These are phyloP conservation scores for Netelia virgata DNA, from an alignment of 2,888 invertebrate genomes.

Conservation along the genomic window DNA sequence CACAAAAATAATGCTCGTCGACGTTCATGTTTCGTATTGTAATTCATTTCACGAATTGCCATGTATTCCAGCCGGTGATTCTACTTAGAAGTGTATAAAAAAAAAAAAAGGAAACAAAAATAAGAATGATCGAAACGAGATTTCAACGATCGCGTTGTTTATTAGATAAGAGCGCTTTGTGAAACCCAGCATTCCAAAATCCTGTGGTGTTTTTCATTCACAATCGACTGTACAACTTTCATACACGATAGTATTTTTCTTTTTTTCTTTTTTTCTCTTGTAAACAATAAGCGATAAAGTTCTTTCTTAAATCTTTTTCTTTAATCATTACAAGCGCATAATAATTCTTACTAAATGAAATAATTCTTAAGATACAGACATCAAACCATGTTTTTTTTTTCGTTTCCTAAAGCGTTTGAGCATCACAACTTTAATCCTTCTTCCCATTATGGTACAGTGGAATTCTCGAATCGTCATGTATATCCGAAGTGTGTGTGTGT, in stretches of 20 bases:
- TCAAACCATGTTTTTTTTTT: slow-evolving; percentile 58
- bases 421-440: slow-evolving; percentile 67
- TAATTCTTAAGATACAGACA: slow-evolving; percentile 62
- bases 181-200: slow-evolving; percentile 55
- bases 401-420: slow-evolving; percentile 68
- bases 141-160: slow-evolving; percentile 62
- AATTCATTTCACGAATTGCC: slow-evolving; percentile 67
- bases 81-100: slow-evolving; percentile 63
- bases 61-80: slow-evolving; percentile 67
- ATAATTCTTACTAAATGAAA: slow-evolving; percentile 58
- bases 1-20: slow-evolving; percentile 56
- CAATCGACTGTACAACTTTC: slow-evolving; percentile 65
- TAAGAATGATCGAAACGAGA: slow-evolving; percentile 58
- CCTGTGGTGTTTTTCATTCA: slow-evolving; percentile 51
- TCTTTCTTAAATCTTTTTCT: slow-evolving; percentile 40
- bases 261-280: slow-evolving; percentile 18
- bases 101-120: slow-evolving; percentile 48
- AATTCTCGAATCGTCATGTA: slow-evolving; percentile 49
- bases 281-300: slow-evolving; percentile 42
- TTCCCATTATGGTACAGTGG: slow-evolving; percentile 55
- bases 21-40: slow-evolving; percentile 65
- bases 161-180: slow-evolving; percentile 45
- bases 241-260: slow-evolving; percentile 49
- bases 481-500: slow-evolving; percentile 48
- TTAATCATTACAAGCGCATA: slow-evolving; percentile 62